Evolutionary conservation across 2,888 invertebrate genomes (phyloP).

Genomic region (Ectemnius lituratus): DNA sequence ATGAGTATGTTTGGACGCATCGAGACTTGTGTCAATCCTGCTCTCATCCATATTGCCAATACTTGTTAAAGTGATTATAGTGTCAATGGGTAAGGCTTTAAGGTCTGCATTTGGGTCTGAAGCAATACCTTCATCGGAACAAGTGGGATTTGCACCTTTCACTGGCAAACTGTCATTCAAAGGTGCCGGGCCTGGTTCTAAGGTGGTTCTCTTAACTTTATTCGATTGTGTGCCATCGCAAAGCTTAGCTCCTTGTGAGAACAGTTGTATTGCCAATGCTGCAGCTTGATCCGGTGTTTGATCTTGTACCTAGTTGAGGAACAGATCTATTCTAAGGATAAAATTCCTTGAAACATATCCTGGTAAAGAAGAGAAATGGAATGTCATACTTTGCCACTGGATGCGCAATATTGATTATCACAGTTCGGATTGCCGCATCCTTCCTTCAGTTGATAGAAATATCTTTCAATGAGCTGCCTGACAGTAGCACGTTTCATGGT

Average conservation of each 20-base stretch:
- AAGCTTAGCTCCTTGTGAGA: conserved; percentile 89
- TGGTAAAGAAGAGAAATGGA: no score
- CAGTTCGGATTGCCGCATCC: conserved; percentile 95
- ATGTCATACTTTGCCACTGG: conserved; percentile 87
- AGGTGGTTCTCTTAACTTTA: conserved; percentile 85
- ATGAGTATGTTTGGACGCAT: no score
- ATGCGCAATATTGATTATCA: conserved; percentile 92
- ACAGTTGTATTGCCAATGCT: conserved; percentile 91
- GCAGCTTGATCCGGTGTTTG: conserved; percentile 94
- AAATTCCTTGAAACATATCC: no score
- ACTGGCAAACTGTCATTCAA: conserved; percentile 74
- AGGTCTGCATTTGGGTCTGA: conserved; percentile 23
- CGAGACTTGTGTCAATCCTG: no score
- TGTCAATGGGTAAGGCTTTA: conserved; percentile 8
- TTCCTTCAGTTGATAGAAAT: conserved; percentile 94
- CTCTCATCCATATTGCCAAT: not conserved
- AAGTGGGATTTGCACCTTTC: conserved; percentile 75
- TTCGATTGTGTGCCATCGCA: conserved; percentile 86
- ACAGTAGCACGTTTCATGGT: conserved; percentile 82
- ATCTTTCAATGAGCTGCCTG: conserved; percentile 92
- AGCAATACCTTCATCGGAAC: conserved; percentile 74
- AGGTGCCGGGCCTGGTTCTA: conserved; percentile 74
- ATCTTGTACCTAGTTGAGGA: conserved; percentile 81
- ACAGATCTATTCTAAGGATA: not conserved
- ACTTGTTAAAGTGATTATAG: not conserved